Conservation (phyloP, 2,888 invertebrate genomes). For the Orgyia antiqua region DNA sequence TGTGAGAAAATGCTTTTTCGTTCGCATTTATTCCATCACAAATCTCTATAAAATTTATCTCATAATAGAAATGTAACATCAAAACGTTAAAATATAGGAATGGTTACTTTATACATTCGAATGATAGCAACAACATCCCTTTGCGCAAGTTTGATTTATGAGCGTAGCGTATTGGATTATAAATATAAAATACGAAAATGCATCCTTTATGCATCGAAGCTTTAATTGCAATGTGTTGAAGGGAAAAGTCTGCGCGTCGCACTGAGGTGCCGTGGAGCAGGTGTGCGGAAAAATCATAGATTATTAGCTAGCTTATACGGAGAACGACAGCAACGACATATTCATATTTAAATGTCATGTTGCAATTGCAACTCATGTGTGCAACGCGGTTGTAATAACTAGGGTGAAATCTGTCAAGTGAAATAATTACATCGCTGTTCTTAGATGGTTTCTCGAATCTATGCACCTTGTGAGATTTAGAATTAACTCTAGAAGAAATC, state of each 20-base stretch:
- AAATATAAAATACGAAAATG: slow-evolving; percentile 5
- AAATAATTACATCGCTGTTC: slow-evolving; percentile 25
- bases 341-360: slow-evolving; percentile 72
- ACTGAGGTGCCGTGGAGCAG: slow-evolving; percentile 35
- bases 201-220: slow-evolving; percentile 23
- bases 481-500: too few species aligned
- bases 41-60: slow-evolving; percentile 61
- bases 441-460: slow-evolving; percentile 15
- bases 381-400: slow-evolving; percentile 24
- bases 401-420: slow-evolving; percentile 27
- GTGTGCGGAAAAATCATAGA: slow-evolving; percentile 70
- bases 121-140: too few species aligned
- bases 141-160: slow-evolving; percentile 4
- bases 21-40: slow-evolving; percentile 50
- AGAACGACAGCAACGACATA: slow-evolving; percentile 51
- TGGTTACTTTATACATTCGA: slow-evolving; percentile 57
- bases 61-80: too few species aligned
- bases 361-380: slow-evolving; percentile 52
- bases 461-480: too few species aligned
- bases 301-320: slow-evolving; percentile 56
- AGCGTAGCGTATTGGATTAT: slow-evolving; percentile 1
- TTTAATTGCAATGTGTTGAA: slow-evolving; percentile 32
- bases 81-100: too few species aligned
- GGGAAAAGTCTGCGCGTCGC: slow-evolving; percentile 18
- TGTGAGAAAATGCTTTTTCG: slow-evolving; percentile 49